phyloP scores from a whole-genome alignment of 2,888 invertebrate species.

The Cheilosia urbana region DNA sequence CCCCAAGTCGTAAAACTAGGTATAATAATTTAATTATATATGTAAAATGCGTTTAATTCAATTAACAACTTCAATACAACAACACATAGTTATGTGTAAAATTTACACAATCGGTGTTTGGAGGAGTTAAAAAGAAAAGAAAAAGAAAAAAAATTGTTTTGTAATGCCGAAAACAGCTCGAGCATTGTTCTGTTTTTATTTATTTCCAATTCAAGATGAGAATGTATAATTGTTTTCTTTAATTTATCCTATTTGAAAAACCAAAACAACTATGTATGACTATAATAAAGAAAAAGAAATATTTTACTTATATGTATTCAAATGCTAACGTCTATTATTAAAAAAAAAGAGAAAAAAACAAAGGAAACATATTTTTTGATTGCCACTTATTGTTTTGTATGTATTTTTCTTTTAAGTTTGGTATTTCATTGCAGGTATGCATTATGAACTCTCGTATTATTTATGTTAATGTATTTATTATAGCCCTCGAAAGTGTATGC shows the following conservation, averaged over 20 bases:
- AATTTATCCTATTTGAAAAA: slow-evolving; percentile 24
- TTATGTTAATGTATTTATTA: slow-evolving; percentile 34
- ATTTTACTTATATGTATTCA: slow-evolving; percentile 42
- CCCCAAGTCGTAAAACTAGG: slow-evolving; percentile 36
- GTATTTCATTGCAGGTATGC: slow-evolving; percentile 36
- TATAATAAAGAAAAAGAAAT: slow-evolving; percentile 49
- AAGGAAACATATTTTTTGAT: neutral
- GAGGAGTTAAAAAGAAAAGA: neutral
- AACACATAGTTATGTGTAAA: slow-evolving; percentile 28
- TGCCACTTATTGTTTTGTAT: slow-evolving; percentile 26
- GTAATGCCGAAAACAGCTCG: slow-evolving; percentile 12
- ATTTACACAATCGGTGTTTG: slow-evolving; percentile 16
- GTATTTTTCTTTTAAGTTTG: slow-evolving; percentile 48
- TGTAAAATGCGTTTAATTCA: slow-evolving; percentile 15
- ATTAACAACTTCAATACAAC: slow-evolving; percentile 14
- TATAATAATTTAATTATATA: slow-evolving; percentile 39
- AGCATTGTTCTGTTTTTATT: neutral
- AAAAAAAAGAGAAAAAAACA: neutral
- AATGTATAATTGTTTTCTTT: slow-evolving; percentile 27
- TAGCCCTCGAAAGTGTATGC: slow-evolving; percentile 25
- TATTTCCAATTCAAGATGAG: slow-evolving; percentile 8
- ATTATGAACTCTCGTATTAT: slow-evolving; percentile 32
- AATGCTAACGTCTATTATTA: slow-evolving; percentile 13
- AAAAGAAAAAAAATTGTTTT: neutral
- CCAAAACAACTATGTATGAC: slow-evolving; percentile 46